Evolutionary conservation across 2,888 invertebrate species (phyloP).

Genomic region (Trichogramma evanescens): DNA sequence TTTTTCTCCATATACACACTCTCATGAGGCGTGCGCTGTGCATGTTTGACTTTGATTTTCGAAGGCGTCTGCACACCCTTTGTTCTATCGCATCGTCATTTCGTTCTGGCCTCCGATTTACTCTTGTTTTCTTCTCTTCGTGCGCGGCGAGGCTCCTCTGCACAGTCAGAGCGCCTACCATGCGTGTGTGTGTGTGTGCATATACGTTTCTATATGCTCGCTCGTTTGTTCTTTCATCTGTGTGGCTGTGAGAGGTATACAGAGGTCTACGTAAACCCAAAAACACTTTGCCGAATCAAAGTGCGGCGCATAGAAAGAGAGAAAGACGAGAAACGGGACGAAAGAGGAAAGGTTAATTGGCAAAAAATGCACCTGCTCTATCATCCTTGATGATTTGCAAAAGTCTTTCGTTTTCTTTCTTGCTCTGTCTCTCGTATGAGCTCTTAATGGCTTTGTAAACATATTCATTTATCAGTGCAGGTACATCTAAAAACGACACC

Average conservation of each 20-base stretch:
- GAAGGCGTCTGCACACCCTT: not conserved
- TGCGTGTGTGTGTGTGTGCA: too few species aligned
- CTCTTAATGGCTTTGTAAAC: too few species aligned
- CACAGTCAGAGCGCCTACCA: too few species aligned
- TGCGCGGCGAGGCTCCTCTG: too few species aligned
- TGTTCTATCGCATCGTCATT: constrained; percentile 15
- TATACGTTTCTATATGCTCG: too few species aligned
- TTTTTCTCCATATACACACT: not conserved
- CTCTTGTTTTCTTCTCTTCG: not conserved
- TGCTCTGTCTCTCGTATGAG: not conserved
- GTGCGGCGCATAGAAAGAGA: too few species aligned
- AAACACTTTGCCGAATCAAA: not conserved
- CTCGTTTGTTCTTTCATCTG: too few species aligned
- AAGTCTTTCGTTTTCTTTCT: constrained; percentile 12
- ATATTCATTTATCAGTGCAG: too few species aligned
- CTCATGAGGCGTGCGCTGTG: not conserved
- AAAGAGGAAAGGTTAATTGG: not conserved
- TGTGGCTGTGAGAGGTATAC: too few species aligned
- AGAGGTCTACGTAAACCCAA: not conserved
- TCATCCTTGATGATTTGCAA: constrained; percentile 8
- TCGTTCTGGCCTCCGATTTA: constrained; percentile 1
- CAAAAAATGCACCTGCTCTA: constrained; percentile 17
- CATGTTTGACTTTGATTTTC: not conserved
- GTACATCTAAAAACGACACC: too few species aligned
- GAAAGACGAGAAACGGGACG: not conserved